phyloP scores from a whole-genome alignment of 1,140 invertebrate species.

The Bombyx mandarina region DNA sequence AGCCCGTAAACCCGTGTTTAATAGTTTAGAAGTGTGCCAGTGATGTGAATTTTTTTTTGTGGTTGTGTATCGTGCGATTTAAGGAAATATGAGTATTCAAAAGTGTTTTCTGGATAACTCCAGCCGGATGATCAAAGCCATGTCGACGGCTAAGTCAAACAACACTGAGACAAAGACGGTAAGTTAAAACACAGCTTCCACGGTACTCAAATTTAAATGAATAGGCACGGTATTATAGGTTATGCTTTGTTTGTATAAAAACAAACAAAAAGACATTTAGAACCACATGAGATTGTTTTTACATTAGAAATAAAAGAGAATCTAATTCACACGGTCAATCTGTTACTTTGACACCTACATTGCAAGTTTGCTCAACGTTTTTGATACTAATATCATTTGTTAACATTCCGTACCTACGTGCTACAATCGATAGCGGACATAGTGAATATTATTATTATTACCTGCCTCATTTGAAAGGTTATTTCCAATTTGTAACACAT shows the following conservation, averaged over 20 bases:
- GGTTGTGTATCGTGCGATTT: slow-evolving; percentile 25
- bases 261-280: not conserved
- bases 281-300: not conserved
- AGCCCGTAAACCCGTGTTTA: slow-evolving; percentile 12
- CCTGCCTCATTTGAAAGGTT: too few relatives aligned
- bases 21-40: slow-evolving; percentile 28
- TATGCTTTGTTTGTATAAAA: slow-evolving; percentile 5
- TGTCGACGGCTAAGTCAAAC: slow-evolving; percentile 58
- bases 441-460: too few relatives aligned
- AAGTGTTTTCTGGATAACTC: slow-evolving; percentile 67
- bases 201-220: slow-evolving; percentile 1
- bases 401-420: not conserved
- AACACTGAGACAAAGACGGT: slow-evolving; percentile 61
- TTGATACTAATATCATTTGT: not conserved
- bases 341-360: too few relatives aligned
- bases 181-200: slow-evolving; percentile 13
- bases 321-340: not conserved
- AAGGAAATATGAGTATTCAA: slow-evolving; percentile 60
- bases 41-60: slow-evolving; percentile 44
- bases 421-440: too few relatives aligned
- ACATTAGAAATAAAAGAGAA: not conserved
- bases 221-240: slow-evolving; percentile 17
- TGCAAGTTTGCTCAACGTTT: too few relatives aligned
- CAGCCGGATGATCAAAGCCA: slow-evolving; percentile 65
- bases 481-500: too few relatives aligned